Base-by-base conservation (phyloP, 2,888 invertebrate species). In the Eupithecia vulgata region DNA sequence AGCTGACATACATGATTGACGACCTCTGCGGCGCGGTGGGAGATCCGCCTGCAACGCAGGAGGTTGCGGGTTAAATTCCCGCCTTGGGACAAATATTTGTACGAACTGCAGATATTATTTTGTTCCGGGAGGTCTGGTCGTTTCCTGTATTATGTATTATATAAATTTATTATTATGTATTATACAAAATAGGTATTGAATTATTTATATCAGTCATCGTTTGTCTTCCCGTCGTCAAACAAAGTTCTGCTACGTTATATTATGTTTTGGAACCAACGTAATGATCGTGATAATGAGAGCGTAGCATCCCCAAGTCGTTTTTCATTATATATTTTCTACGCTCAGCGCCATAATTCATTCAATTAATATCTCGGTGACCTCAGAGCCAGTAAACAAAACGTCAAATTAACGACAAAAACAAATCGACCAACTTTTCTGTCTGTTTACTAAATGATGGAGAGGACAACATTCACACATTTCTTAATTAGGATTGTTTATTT, bases 391-490 rank as follows among this genome's bases (percentile, higher is more conserved):
- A 79, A 79, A 79, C 78, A 74, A 45, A 57, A 40, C 52, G 74
- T 75, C 71, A 74, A 79, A 71, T 71, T 73, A 72, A 67, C 21
- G 40, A 65, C 35, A 57, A 76, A 71, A 79, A 81, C 76, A 78
- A 77, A 78, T 77, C 45, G 67, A 67, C 45, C 61, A 72, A 76
- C 68, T 76, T 75, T 69, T 57, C 64, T 74, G 73, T 78, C 76
- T 69, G 75, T 78, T 73, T 73, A 77, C 52, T 48, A 62, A 71
- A 71, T 81, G 81, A 82, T 80, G 69, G 79, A 80, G 73, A 76
- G 75, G 40, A 68, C 69, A 73, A 57, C 73, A 75, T 74, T 76
- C 72, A 74, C 75, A 70, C 75, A 78, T 78, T 78, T 77, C 80
- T 80, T 79, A 77, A 81, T 80, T 79, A 78, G 67, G 70, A 57